Base-by-base conservation (phyloP, 2,888 invertebrate genomes). In the Drosophila pullipes region DNA sequence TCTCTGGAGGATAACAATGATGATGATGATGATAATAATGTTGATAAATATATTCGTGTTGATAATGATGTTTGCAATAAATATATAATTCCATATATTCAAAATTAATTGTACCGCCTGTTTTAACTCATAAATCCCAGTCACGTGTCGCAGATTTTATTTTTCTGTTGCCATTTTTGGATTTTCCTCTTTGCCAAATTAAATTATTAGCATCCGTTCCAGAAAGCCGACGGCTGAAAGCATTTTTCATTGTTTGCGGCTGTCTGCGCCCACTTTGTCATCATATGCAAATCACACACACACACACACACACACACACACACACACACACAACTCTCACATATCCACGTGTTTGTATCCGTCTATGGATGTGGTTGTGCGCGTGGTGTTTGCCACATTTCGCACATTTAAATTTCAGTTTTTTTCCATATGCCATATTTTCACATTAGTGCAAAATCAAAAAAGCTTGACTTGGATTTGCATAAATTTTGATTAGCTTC, bases 221-320 rank as follows among this genome's bases (percentile, higher is more conserved):
- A 39, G 54, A 71, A 60, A 73, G 75, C 58, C 80, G 78, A 68
- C 82, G 82, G 76, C 76, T 78, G 78, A 72, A 81, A 71, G 63
- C 87, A 89, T 88, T 88, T 88, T 88, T 89, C 87, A 88, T 88
- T 88, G 87, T 89, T 88, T 88, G 90, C 83, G 82, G 85, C 90
- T 84, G 87, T 87, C 90, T 87, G 87, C 69, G 75, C 75, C 60
- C 82, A 83, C 82, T 89, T 89, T 88, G 82, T 87, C 90, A 88
- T 87, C 82, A 76, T 74, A 83, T 74, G 81, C 78, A 82, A 83
- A 88, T 75, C 81, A 57, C 58, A 70, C 41, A 41, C 66, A 55
- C n/a, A 44, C 58, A 58, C 22, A 13, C 2, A 3, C 16, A 10
- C 22, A 5, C 5, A 31, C 58, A 58, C 30, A n/a, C 2, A 3